Percentiles rank a stretch among this genome's conserved stretches.
phyloP scores from a whole-genome alignment of 1,140 invertebrate species.

The Euura lappo region DNA sequence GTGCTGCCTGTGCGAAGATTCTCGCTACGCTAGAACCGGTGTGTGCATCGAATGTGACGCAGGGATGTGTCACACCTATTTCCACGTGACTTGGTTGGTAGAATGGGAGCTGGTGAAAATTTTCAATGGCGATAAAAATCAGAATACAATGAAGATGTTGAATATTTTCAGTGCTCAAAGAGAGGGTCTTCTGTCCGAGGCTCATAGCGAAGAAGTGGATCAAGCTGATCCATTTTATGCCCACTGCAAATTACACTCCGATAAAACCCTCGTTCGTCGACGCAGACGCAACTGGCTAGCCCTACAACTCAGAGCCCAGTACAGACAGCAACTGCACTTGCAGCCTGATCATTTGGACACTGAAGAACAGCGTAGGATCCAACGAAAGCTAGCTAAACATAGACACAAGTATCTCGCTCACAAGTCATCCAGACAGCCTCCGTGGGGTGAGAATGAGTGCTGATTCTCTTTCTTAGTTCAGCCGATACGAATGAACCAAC shows the following conservation, averaged over 20 bases:
- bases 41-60: conserved; percentile 97
- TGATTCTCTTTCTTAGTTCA: conserved; percentile 21
- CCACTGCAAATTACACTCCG: conserved; percentile 92
- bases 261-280: conserved; percentile 79
- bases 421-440: conserved; percentile 77
- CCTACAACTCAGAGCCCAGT: conserved; percentile 80
- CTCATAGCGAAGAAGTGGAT: conserved; percentile 90
- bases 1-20: conserved; percentile 88
- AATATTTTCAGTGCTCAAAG: conserved; percentile 80
- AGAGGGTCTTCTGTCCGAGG: conserved; percentile 91
- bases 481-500: background rate
- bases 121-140: conserved; percentile 2
- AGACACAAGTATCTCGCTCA: conserved; percentile 75
- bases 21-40: conserved; percentile 85
- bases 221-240: conserved; percentile 97
- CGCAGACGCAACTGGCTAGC: conserved; percentile 89
- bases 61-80: conserved; percentile 96
- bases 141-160: background rate
- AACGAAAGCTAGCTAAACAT: conserved; percentile 79
- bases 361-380: conserved; percentile 75
- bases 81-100: conserved; percentile 93
- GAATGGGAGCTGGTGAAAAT: conserved; percentile 23
- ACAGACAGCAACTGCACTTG: conserved; percentile 66
- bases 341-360: conserved; percentile 62
- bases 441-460: conserved; percentile 76